phyloP scores from a whole-genome alignment of 2,797 vertebrate genomes.

The Neosilurus hyrtlii region DNA sequence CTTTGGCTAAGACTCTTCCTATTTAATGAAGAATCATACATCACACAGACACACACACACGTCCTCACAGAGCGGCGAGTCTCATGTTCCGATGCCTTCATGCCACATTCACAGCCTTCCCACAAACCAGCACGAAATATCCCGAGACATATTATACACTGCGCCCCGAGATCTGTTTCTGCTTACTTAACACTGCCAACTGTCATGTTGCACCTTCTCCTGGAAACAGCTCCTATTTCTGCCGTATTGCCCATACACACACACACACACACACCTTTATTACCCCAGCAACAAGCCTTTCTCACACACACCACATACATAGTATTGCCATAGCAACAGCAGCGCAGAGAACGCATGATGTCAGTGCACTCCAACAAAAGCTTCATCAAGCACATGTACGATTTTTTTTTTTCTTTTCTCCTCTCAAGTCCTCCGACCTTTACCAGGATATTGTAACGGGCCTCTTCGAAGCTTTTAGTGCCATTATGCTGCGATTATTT shows the following conservation, averaged over 20 bases:
- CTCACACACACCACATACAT: conserved; percentile 48
- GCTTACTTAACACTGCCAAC: neutral
- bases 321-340: conserved; percentile 55
- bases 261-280: conserved; percentile 32
- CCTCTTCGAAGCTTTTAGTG: conserved; percentile 31
- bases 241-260: conserved; percentile 14
- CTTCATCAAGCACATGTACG: conserved; percentile 22
- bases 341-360: conserved; percentile 17
- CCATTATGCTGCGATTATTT: conserved; percentile 36
- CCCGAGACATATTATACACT: no score
- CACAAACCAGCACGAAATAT: neutral
- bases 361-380: conserved; percentile 43
- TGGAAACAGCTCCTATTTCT: conserved; percentile 12
- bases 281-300: conserved; percentile 55
- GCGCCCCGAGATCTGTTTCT: neutral
- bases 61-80: neutral
- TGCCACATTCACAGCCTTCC: neutral
- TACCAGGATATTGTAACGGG: neutral
- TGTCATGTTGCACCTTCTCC: conserved; percentile 8
- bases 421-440: conserved; percentile 34
- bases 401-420: neutral
- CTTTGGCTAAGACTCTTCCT: neutral
- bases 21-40: conserved; percentile 36
- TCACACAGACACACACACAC: neutral
- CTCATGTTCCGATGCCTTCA: neutral